These are phyloP conservation scores for Xiphias gladius DNA, from an alignment of 2,113 vertebrate genomes.

Conservation along the genomic window DNA sequence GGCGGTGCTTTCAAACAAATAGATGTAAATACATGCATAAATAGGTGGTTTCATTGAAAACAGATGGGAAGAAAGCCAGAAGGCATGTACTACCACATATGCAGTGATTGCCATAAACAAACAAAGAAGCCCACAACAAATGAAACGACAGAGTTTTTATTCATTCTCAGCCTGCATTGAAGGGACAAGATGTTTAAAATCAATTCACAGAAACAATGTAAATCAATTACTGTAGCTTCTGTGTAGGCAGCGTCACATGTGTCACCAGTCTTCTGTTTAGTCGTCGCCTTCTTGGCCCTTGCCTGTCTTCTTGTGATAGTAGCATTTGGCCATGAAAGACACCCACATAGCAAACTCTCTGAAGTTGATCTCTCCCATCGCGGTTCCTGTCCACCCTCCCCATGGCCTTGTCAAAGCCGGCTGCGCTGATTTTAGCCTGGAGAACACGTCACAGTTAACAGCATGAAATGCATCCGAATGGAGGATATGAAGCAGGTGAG, in stretches of 20 bases:
- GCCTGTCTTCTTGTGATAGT: not conserved
- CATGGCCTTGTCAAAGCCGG: not conserved
- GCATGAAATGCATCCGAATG: too few species aligned
- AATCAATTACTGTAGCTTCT: too few species aligned
- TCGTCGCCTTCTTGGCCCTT: not conserved
- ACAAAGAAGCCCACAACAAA: not conserved
- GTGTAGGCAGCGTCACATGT: too few species aligned
- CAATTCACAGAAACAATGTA: too few species aligned
- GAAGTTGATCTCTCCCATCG: not conserved
- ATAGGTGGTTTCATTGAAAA: not conserved
- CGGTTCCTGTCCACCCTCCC: not conserved
- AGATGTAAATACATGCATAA: not conserved
- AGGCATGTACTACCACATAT: too few species aligned
- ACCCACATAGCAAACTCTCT: not conserved
- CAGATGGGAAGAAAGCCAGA: not conserved
- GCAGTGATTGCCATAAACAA: not conserved
- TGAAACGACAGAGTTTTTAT: not conserved
- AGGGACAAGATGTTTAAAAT: too few species aligned
- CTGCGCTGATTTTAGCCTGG: constrained; percentile 4
- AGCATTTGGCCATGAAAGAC: not conserved
- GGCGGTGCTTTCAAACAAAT: not conserved
- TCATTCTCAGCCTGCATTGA: not conserved
- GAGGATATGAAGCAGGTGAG: too few species aligned
- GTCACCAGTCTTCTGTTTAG: not conserved
- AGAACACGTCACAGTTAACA: not conserved